Evolutionary conservation across 2,113 vertebrate genomes (phyloP).

Genomic region (Daboia siamensis): DNA sequence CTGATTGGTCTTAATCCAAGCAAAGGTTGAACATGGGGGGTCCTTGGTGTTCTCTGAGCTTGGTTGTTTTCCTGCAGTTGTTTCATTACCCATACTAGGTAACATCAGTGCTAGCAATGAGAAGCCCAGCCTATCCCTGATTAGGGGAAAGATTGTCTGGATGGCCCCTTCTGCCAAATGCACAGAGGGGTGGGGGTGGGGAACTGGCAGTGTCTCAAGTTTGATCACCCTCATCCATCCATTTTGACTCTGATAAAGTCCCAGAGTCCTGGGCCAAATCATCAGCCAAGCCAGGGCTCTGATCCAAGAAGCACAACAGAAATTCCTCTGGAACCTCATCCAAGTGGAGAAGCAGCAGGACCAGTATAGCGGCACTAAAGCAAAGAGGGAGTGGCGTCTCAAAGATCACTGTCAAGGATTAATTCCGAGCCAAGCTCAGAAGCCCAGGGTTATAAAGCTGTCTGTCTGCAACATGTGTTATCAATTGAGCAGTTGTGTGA

Average conservation of each 20-base stretch:
- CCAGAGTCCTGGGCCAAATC: background rate
- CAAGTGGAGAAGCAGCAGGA: background rate
- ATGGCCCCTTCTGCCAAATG: background rate
- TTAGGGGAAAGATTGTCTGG: background rate
- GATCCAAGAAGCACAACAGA: background rate
- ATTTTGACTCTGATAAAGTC: background rate
- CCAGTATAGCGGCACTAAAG: background rate
- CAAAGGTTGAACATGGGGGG: background rate
- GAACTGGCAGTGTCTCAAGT: background rate
- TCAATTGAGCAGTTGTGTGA: background rate
- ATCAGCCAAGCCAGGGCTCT: background rate
- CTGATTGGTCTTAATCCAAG: background rate
- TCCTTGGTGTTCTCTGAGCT: too few species aligned
- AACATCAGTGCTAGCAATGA: background rate
- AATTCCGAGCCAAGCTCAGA: constrained; percentile 26
- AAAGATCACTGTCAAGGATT: constrained; percentile 41
- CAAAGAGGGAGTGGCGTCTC: constrained; percentile 43
- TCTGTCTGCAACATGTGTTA: background rate
- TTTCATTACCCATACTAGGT: background rate
- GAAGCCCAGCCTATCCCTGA: background rate
- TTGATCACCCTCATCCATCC: background rate
- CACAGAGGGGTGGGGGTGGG: background rate
- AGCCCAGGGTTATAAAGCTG: fast-evolving
- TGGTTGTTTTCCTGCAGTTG: too few species aligned
- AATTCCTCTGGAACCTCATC: background rate